phyloP scores from a whole-genome alignment of 2,888 invertebrate species.

The Melanostoma mellinum region DNA sequence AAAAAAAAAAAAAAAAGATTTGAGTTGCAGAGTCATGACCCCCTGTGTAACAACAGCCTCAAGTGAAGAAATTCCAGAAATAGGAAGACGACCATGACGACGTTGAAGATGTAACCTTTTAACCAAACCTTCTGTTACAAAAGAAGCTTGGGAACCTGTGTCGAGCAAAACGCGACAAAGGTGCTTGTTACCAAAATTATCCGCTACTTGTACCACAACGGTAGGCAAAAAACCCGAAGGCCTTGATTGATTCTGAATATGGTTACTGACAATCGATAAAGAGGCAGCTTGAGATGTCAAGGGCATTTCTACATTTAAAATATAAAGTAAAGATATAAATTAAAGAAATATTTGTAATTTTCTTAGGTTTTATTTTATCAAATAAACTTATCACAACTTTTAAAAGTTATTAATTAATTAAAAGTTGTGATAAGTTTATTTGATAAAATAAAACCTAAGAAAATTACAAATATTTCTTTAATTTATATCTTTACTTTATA shows the following conservation, averaged over 20 bases:
- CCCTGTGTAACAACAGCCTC: neutral
- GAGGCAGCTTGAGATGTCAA: neutral
- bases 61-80: conserved; percentile 3
- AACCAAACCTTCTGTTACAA: neutral
- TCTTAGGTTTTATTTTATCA: too few relatives aligned
- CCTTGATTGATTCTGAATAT: neutral
- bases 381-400: too few relatives aligned
- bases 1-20: too few relatives aligned
- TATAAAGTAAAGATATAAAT: too few relatives aligned
- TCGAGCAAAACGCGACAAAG: neutral
- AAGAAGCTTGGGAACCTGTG: conserved; percentile 4
- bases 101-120: neutral
- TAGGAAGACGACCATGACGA: neutral
- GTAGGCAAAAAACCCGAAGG: neutral
- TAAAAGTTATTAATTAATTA: too few relatives aligned
- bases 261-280: neutral
- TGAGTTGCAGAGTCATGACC: neutral
- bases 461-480: too few relatives aligned
- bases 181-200: neutral
- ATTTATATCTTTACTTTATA: too few relatives aligned
- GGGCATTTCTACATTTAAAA: too few relatives aligned
- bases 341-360: too few relatives aligned
- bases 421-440: too few relatives aligned
- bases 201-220: neutral
- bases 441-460: too few relatives aligned